Base-by-base conservation (phyloP, 1,140 invertebrate genomes). In the Anthonomus grandis region DNA sequence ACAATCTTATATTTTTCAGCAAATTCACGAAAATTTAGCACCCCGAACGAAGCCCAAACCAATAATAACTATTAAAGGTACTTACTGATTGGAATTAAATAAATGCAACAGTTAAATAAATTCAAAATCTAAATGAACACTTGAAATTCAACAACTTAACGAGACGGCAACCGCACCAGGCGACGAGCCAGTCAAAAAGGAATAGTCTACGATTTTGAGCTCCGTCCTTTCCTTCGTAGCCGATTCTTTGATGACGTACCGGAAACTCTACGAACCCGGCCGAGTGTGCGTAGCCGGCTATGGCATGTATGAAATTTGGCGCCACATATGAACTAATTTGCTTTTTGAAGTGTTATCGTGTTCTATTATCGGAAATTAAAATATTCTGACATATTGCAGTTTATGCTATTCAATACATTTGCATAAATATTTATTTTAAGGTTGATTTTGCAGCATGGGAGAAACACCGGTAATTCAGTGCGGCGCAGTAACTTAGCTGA, bases 111-210 rank as follows among this genome's bases (percentile, higher is more conserved):
- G 62, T 64, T 68, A 50, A 58, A 45, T 23, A 50, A 63, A 62
- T 60, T 57, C 59, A 51, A 64, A 60, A 50, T 56, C 52, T 60
- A 58, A 60, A 62, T 55, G 62, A 68, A 68, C 62, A 68, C 64
- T 62, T 48, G 51, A 56, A 62, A 50, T 64, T 60, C 48, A 60
- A 57, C 56, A 65, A 64, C 60, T 60, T 63, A 63, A 67, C 58
- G 53, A 63, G 37, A 55, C 63, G 57, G 49, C 69, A 68, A 70
- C 69, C 67, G 58, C 63, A 72, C 69, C 55, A 59, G 37, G 57
- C 63, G 67, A 70, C 67, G 65, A 68, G 56, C 62, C 57, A 66
- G 65, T 66, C 61, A 70, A 66, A 71, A 71, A 72, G 71, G 66
- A 71, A 63, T 68, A 70, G 59, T 52, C 58, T 57, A 55, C 53